Base-by-base conservation (phyloP, 2,888 invertebrate genomes). In the Cepaea hortensis region DNA sequence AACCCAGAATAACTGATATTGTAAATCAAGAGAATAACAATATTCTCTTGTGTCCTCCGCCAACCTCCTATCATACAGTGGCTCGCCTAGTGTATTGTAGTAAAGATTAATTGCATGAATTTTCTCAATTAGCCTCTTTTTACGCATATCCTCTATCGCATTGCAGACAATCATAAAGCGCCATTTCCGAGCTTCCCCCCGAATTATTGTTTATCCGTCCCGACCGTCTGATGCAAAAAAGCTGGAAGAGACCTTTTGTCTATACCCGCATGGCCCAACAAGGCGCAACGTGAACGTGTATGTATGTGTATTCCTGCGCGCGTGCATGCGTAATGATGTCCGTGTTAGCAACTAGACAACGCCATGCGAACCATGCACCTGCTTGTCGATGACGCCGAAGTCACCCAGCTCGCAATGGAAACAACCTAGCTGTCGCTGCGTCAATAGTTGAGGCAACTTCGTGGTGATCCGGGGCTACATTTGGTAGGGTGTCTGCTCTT, bases 91-190 rank as follows among this genome's bases (percentile, higher is more conserved):
- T 20, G 46, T 68, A 48, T 81, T 81, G 81, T 81, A 18, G 46
- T 46, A 73, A 55, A 82, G 73, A 82, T 82, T 82, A 82, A 82
- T 82, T 82, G 82, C 73, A 70, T 72, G 73, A 72, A 82, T 82
- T 82, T 82, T 11, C 15, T 61, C 82, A 82, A 82, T 82, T 82
- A 82, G 72, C 20, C 68, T 65, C 65, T 81, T 48, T 81, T 20
- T 68, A 70, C 62, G 55, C n/a, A 3, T 72, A 11, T 15, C 72
- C 72, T 70, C 82, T 18, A 55, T 82, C 61, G 72, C 72, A 50
- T 72, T 72, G n/a, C 82, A 82, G 18, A 50, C 65, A 68, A 3
- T 46, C 81, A 68, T 81, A 48, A 81, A 81, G 55, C 48, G 55
- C 48, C 35, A 68, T 81, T 68, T n/a, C 65, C 68, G 6, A 68